Conservation (phyloP, 2,113 vertebrate genomes). For the Penelope pileata region DNA sequence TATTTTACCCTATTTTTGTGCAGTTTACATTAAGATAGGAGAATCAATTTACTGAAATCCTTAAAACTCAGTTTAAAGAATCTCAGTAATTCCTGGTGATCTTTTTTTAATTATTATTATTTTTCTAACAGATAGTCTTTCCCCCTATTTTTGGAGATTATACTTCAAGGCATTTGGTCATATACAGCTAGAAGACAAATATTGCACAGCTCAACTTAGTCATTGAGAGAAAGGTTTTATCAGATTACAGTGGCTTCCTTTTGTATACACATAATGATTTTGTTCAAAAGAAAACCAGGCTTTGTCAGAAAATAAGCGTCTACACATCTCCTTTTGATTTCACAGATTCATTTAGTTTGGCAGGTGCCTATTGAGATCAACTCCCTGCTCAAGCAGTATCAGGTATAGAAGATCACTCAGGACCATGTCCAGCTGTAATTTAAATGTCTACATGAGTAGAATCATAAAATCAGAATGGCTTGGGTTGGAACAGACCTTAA, state of each 20-base stretch:
- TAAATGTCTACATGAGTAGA: background rate
- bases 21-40: background rate
- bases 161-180: background rate
- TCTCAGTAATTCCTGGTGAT: background rate
- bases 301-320: background rate
- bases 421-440: background rate
- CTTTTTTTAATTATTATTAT: background rate
- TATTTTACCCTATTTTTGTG: background rate
- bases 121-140: background rate
- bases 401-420: background rate
- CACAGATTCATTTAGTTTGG: background rate
- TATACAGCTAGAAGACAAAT: background rate
- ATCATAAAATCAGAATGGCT: too few relatives aligned
- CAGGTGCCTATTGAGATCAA: background rate
- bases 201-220: background rate
- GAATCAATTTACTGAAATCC: background rate
- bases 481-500: too few relatives aligned
- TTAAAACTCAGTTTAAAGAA: background rate
- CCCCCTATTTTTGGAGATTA: background rate
- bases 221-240: background rate
- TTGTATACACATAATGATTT: background rate
- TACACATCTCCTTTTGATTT: background rate
- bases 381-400: background rate
- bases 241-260: background rate
- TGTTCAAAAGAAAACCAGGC: background rate